Evolutionary conservation across 1,140 invertebrate species (phyloP), one percentile per base, ranked within the genome.

Genomic region (Formica exsecta): DNA sequence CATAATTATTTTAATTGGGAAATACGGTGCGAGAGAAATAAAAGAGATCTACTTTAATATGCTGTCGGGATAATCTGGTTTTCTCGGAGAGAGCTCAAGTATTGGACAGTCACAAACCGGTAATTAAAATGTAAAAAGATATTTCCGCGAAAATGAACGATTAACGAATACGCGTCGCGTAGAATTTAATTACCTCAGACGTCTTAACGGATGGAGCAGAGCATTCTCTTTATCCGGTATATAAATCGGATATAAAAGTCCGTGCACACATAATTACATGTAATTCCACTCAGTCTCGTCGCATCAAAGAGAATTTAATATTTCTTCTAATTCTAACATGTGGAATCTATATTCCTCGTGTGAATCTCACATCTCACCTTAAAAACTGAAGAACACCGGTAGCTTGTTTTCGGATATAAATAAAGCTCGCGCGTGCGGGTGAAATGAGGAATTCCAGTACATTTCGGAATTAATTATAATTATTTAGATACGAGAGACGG

Each of bases 211-310:
- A 48, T 48, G 3, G 13, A 59, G 13, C 48, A 19, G 9, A 51
- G 5, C 44, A 38, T 22, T 59, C 5, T 57, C 36, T 51, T 16
- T n/a, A 16, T 11, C 6, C 16, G 7, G 0, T 44, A 22, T 16
- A 25, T 44, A 64, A 51, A n/a, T 77, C 25, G 19, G 13, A 41
- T 25, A 6, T 41, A 44, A 76, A 29, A 76, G 22, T 22, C 13
- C 36, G 36, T 64, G 85, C 88, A 13, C 44, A 13, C 13, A 83
- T 88, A 88, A 91, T 90, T 89, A 87, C 77, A 66, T 11, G 9
- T 32, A 64, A 64, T 48, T 76, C 41, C 25, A 22, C n/a, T 36
- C 25, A 9, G 5, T 8, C 38, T 70, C 38, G 11, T 25, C 13
- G 16, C 48, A 5, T 51, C 48, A 51, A 16, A 51, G 16, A 51